phyloP scores from a whole-genome alignment of 30 jellyfish, hydroid and myxozoan species.

The Turritopsis dohrnii region DNA sequence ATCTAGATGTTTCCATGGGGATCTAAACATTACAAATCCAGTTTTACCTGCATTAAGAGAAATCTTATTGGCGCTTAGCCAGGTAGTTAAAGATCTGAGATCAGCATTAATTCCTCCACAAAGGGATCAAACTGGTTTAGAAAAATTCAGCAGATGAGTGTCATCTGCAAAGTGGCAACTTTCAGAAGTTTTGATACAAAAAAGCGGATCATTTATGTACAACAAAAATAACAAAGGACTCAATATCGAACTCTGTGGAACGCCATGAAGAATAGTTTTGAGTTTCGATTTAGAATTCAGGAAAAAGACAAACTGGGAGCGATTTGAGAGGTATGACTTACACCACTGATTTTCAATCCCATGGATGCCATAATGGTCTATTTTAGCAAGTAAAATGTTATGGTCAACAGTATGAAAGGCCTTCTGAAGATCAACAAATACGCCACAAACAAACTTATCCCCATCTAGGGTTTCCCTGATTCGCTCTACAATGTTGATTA shows the following conservation, averaged over 20 bases:
- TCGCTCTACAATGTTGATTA: neutral
- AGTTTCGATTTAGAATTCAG: neutral
- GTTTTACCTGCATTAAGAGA: neutral
- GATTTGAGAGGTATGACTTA: too few relatives aligned
- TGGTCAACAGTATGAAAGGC: too few relatives aligned
- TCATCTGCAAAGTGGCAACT: neutral
- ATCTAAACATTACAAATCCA: neutral
- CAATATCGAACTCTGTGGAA: neutral
- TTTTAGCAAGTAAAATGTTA: too few relatives aligned
- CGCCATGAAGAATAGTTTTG: neutral
- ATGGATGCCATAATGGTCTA: too few relatives aligned
- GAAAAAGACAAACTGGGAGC: neutral
- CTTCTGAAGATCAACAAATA: too few relatives aligned
- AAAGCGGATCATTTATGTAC: neutral
- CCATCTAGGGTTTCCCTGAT: constrained; percentile 4
- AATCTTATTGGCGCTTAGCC: neutral
- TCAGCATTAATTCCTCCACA: too few relatives aligned
- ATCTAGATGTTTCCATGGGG: neutral
- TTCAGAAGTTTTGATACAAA: neutral
- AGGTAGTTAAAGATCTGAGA: neutral
- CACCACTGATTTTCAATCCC: too few relatives aligned
- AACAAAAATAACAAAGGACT: neutral
- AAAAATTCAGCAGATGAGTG: constrained; percentile 2
- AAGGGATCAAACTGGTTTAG: neutral
- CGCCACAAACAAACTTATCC: neutral